Evolutionary conservation across 2,113 vertebrate species (phyloP).

Genomic region (Cisticola juncidis): DNA sequence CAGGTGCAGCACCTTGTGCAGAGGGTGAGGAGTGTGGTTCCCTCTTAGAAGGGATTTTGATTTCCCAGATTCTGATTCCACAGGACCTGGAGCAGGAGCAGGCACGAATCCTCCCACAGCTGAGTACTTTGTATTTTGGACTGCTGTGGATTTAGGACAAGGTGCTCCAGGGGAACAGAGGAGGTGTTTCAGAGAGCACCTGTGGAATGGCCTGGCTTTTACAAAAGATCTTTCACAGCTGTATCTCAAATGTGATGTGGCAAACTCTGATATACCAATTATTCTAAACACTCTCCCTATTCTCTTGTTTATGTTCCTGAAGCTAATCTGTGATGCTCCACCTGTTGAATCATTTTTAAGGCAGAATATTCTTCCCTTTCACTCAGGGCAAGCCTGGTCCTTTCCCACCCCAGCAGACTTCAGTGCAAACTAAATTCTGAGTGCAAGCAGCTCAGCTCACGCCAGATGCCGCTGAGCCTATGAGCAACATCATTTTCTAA

Average conservation of each 20-base stretch:
- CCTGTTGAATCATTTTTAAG: not conserved
- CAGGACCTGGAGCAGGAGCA: not conserved
- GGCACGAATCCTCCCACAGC: not conserved
- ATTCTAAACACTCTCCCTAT: not conserved
- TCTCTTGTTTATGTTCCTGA: not conserved
- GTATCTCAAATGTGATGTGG: not conserved
- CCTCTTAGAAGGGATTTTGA: too few species aligned
- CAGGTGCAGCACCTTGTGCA: not conserved
- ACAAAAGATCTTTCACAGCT: not conserved
- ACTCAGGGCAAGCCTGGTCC: not conserved
- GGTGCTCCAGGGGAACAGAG: not conserved
- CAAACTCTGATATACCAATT: not conserved
- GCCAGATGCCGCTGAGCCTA: not conserved
- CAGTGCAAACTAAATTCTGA: rapidly evolving
- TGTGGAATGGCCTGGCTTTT: not conserved
- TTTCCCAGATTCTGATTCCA: not conserved
- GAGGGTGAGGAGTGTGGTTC: not conserved
- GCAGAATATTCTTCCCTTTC: not conserved
- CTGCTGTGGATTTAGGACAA: rapidly evolving
- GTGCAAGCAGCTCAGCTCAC: not conserved
- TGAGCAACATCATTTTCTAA: not conserved
- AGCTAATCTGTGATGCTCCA: not conserved
- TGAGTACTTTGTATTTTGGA: not conserved
- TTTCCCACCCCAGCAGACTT: not conserved
- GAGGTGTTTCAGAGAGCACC: not conserved